A percentile compares a stretch with the other conserved stretches of the same genome.
These are phyloP conservation scores for Gasteruption jaculator DNA, from an alignment of 2,888 invertebrate genomes.

Conservation along the genomic window DNA sequence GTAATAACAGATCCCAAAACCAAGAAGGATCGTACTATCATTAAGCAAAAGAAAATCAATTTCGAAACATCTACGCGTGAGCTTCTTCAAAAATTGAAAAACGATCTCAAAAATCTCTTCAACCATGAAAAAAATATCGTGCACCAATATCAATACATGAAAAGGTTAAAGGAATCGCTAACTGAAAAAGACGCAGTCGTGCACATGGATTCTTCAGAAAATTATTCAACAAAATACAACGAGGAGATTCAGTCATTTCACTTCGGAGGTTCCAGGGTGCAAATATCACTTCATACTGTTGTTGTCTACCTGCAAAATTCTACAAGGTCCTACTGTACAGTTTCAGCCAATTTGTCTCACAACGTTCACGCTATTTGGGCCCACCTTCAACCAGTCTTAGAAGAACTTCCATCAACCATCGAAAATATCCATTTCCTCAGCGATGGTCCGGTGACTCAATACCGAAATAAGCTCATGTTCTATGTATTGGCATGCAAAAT, in stretches of 20 bases:
- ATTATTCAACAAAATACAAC: constrained; percentile 4
- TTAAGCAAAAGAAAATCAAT: constrained; percentile 3
- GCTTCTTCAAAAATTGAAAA: constrained; percentile 1
- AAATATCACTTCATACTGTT: constrained; percentile 2
- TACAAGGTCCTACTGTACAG: constrained; percentile 29
- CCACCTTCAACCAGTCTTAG: constrained; percentile 30
- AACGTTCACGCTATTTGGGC: constrained; percentile 31
- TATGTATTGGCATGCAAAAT: constrained; percentile 5
- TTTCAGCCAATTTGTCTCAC: constrained; percentile 33
- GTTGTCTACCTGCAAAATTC: constrained; percentile 13
- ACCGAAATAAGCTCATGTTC: constrained; percentile 29
- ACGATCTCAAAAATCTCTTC: constrained; percentile 3
- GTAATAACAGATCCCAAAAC: not conserved
- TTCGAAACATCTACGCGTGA: not conserved
- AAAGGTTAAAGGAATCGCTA: constrained; percentile 3
- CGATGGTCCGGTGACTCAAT: constrained; percentile 40
- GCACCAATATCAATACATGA: constrained; percentile 8
- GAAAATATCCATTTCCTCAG: constrained; percentile 37
- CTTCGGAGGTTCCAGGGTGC: not conserved
- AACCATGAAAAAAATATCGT: constrained; percentile 8
- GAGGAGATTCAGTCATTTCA: constrained; percentile 6
- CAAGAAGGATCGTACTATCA: constrained; percentile 2
- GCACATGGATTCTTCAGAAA: constrained; percentile 12
- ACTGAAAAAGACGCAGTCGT: constrained; percentile 6
- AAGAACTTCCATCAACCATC: constrained; percentile 24